These are phyloP conservation scores for Thaumetopoea pityocampa DNA, from an alignment of 1,140 invertebrate genomes.

Conservation along the genomic window DNA sequence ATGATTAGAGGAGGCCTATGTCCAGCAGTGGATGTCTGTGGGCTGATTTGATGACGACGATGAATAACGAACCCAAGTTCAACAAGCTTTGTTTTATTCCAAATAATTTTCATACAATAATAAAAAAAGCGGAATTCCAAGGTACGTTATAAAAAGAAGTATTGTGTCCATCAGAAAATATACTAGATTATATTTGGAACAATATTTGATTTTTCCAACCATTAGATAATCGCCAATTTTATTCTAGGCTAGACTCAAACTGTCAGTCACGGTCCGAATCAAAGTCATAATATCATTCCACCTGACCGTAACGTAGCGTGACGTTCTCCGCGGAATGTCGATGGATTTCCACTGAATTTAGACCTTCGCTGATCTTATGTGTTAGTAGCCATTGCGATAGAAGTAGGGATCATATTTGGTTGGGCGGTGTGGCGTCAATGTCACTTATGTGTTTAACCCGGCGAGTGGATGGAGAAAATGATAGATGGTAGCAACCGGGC, in stretches of 20 bases:
- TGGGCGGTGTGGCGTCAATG: slow-evolving; percentile 62
- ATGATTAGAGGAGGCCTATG: too few species aligned
- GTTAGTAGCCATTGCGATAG: slow-evolving; percentile 19
- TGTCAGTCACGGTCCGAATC: slow-evolving; percentile 55
- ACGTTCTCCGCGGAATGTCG: slow-evolving; percentile 36
- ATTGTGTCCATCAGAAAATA: too few species aligned
- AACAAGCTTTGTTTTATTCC: too few species aligned
- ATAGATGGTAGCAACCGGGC: slow-evolving; percentile 58
- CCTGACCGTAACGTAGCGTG: slow-evolving; percentile 50
- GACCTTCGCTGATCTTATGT: slow-evolving; percentile 31
- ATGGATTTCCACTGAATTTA: slow-evolving; percentile 35
- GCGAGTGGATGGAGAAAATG: slow-evolving; percentile 72
- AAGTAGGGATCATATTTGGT: slow-evolving; percentile 30
- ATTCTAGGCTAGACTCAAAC: slow-evolving; percentile 13
- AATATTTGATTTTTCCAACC: too few species aligned
- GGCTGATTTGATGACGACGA: too few species aligned
- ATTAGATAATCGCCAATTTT: too few species aligned
- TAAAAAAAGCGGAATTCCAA: too few species aligned
- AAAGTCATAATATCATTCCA: slow-evolving; percentile 57
- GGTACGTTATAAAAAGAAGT: too few species aligned
- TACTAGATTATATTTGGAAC: too few species aligned
- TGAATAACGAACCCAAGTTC: too few species aligned
- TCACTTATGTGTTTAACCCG: slow-evolving; percentile 73
- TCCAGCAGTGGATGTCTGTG: too few species aligned
- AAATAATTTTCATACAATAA: too few species aligned